These are phyloP conservation scores for Drosophila pruinosa DNA, from an alignment of 1,140 invertebrate species.

Conservation along the genomic window DNA sequence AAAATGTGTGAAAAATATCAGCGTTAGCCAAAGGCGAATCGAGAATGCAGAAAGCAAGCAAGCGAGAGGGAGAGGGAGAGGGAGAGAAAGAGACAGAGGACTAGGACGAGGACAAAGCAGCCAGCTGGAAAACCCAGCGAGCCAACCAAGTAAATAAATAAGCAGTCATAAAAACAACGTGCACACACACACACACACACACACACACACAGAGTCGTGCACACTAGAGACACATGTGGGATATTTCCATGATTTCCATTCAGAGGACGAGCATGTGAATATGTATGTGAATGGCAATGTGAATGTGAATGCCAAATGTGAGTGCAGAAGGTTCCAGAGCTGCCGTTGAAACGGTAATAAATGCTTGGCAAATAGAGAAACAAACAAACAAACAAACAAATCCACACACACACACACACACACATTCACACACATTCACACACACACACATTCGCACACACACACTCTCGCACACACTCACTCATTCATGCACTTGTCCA, in stretches of 20 bases:
- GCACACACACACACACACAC: constrained; percentile 23
- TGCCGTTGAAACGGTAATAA: constrained; percentile 39
- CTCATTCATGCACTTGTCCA: neutral
- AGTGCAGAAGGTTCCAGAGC: constrained; percentile 16
- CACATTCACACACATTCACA: neutral
- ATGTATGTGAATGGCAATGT: neutral
- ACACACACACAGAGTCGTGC: neutral
- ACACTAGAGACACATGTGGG: constrained; percentile 22
- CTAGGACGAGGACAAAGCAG: constrained; percentile 35
- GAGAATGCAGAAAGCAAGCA: constrained; percentile 27
- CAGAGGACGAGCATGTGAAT: neutral
- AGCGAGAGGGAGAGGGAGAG: neutral
- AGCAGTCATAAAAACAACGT: constrained; percentile 73
- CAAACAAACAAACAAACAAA: constrained; percentile 39
- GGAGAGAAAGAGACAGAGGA: neutral
- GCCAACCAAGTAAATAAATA: constrained; percentile 74
- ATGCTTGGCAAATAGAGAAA: constrained; percentile 36
- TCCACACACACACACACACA: constrained; percentile 9
- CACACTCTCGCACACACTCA: neutral
- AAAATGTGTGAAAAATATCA: constrained; percentile 74
- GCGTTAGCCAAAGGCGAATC: constrained; percentile 59
- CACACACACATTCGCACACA: neutral
- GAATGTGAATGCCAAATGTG: constrained; percentile 14
- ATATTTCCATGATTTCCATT: constrained; percentile 66
- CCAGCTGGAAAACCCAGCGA: constrained; percentile 74